These are phyloP conservation scores for Synergus laeviventris DNA, from an alignment of 2,888 invertebrate species.

Conservation along the genomic window DNA sequence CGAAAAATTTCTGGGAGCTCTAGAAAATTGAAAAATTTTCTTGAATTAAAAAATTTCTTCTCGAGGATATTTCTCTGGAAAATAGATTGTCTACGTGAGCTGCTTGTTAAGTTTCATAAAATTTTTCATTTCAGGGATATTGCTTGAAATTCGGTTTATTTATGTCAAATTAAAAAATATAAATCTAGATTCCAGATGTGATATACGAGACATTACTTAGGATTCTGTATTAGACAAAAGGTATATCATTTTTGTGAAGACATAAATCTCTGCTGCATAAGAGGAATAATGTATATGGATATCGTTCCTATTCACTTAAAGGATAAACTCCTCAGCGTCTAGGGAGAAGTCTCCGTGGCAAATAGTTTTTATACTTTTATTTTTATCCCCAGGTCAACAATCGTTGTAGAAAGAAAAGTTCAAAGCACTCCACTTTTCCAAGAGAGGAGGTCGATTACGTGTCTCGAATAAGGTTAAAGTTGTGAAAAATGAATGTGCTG, in stretches of 20 bases:
- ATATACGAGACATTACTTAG: neutral
- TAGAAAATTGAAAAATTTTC: neutral
- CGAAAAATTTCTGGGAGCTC: neutral
- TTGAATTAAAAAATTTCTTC: conserved; percentile 11
- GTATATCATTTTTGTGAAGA: neutral
- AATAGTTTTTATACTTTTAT: neutral
- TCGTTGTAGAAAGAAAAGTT: neutral
- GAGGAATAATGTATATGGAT: neutral
- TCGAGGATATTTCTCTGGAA: neutral
- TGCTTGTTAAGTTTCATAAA: neutral
- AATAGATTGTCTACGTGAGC: conserved; percentile 12
- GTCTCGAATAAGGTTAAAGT: neutral
- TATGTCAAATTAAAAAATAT: neutral
- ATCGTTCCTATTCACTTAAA: neutral
- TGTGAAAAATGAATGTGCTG: neutral
- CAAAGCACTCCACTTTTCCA: conserved; percentile 1
- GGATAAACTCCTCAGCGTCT: neutral
- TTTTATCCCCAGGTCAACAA: neutral
- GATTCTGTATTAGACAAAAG: conserved; percentile 8
- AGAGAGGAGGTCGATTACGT: conserved; percentile 1
- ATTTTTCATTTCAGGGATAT: neutral
- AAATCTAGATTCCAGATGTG: neutral
- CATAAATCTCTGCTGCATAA: conserved; percentile 17
- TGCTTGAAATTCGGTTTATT: neutral
- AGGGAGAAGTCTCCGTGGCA: neutral